Base-by-base conservation (phyloP, 2,888 invertebrate species). In the Standfussiana lucernea region DNA sequence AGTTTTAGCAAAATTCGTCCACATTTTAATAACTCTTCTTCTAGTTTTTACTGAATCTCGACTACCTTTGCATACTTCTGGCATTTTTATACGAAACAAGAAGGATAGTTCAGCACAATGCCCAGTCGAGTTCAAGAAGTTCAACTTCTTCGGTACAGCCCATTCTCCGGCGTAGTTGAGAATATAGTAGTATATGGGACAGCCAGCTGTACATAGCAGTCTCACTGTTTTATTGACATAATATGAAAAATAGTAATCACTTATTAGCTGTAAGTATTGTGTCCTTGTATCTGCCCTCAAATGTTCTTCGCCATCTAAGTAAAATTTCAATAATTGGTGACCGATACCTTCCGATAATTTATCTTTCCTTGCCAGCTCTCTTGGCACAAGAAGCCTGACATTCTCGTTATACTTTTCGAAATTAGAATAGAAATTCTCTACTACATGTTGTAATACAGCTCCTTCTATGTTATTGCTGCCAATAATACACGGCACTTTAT, bases 1-100 rank as follows among this genome's bases (percentile, higher is more conserved):
- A 86, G 92, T 93, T 93, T 95, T 96, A 37, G 97, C 96, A 89
- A 97, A 97, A 87, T 97, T 97, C 0, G 96, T 96, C 96, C 97
- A 97, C 95, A 97, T 93, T 88, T 92, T 95, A 8, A 95, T 89
- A 59, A 96, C 92, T 89, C 94, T 93, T 40, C 86, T 92, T 84
- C 95, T 93, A 24, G 94, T 95, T 62, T 84, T 91, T 2, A 94
- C 84, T 15, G 95, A 95, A 86, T 96, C 95, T 65, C 93, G 89
- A 82, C 93, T 94, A 24, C 95, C 95, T 87, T 93, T 93, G 76
- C 91, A 93, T 45, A 87, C 77, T n/a, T 91, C 90, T 13, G 90
- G 88, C 71, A 86, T 82, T 87, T 91, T 93, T 24, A 94, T 90
- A 37, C 92, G 89, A 87, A 96, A 96, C 59, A 97, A 75, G 77